Conservation (phyloP, 2,797 vertebrate genomes). For the Microtus obscurus region DNA sequence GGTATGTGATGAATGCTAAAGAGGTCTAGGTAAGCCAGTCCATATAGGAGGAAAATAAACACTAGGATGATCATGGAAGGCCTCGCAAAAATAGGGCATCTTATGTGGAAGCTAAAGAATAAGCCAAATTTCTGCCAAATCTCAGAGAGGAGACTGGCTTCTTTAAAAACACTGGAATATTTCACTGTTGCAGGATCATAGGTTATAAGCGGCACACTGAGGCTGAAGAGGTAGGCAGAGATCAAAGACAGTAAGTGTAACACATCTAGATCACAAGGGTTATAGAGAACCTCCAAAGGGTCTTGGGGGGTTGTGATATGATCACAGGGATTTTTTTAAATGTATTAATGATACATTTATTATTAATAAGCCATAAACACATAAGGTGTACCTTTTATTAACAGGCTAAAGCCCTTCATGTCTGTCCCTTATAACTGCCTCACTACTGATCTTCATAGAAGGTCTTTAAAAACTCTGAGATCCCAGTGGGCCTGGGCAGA, state of each 20-base stretch:
- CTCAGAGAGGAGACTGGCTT: background rate
- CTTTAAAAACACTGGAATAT: background rate
- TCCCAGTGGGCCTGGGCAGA: background rate
- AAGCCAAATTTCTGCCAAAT: background rate
- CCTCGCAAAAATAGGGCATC: background rate
- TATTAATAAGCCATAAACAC: slow-evolving; percentile 31
- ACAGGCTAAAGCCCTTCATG: slow-evolving; percentile 13
- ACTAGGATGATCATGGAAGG: background rate
- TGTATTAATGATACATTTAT: slow-evolving; percentile 23
- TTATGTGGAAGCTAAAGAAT: slow-evolving; percentile 28
- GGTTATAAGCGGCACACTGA: background rate
- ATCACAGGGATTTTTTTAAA: slow-evolving; percentile 14
- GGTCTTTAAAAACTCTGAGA: background rate
- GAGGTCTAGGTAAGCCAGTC: slow-evolving; percentile 28
- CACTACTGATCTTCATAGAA: slow-evolving; percentile 46
- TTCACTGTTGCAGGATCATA: slow-evolving; percentile 15
- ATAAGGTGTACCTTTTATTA: slow-evolving; percentile 46
- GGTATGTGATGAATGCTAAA: background rate
- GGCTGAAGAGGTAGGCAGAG: background rate
- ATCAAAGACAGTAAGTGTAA: background rate
- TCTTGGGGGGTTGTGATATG: background rate
- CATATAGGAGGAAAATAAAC: background rate
- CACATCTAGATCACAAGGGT: background rate
- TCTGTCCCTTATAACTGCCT: slow-evolving; percentile 6
- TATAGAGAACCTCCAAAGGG: background rate